Percentiles rank a stretch among this genome's conserved stretches.
These are phyloP conservation scores for Hydractinia echinata DNA, from an alignment of 30 jellyfish, hydroid and myxozoan species.

Conservation along the genomic window DNA sequence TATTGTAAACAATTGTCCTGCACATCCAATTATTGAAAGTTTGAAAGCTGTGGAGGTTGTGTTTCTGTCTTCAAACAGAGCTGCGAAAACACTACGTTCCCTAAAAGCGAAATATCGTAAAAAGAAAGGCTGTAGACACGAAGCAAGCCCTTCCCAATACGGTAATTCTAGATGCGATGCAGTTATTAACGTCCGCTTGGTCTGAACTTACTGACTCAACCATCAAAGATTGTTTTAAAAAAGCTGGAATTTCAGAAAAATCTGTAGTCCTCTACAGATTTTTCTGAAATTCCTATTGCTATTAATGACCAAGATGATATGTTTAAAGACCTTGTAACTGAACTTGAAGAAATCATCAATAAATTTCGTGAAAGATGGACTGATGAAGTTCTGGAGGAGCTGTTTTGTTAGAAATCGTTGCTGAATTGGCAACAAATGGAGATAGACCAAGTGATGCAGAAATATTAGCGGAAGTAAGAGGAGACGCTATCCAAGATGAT, in stretches of 20 bases:
- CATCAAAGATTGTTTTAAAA: background rate
- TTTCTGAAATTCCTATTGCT: too few relatives aligned
- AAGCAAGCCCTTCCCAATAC: too few relatives aligned
- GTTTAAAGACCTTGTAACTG: background rate
- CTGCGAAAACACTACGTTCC: background rate
- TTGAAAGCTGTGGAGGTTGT: background rate
- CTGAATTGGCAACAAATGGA: background rate
- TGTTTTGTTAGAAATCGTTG: background rate
- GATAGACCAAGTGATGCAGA: slow-evolving; percentile 6
- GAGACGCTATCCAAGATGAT: background rate
- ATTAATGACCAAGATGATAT: background rate
- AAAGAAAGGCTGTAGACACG: too few relatives aligned
- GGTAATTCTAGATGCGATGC: background rate
- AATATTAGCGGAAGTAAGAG: background rate
- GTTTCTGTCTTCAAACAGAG: background rate
- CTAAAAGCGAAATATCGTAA: too few relatives aligned
- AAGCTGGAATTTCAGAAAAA: background rate
- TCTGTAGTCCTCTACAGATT: too few relatives aligned
- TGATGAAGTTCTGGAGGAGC: slow-evolving; percentile 12
- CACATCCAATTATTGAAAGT: background rate
- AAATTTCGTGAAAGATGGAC: slow-evolving; percentile 1
- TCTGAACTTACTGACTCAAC: background rate
- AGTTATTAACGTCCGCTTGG: slow-evolving; percentile 11
- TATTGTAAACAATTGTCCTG: too few relatives aligned
- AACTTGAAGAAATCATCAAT: background rate